Evolutionary conservation across 30 jellyfish, hydroid and myxozoan species (phyloP), one percentile per base, ranked within the genome.

Genomic region (Calvadosia cruxmelitensis): DNA sequence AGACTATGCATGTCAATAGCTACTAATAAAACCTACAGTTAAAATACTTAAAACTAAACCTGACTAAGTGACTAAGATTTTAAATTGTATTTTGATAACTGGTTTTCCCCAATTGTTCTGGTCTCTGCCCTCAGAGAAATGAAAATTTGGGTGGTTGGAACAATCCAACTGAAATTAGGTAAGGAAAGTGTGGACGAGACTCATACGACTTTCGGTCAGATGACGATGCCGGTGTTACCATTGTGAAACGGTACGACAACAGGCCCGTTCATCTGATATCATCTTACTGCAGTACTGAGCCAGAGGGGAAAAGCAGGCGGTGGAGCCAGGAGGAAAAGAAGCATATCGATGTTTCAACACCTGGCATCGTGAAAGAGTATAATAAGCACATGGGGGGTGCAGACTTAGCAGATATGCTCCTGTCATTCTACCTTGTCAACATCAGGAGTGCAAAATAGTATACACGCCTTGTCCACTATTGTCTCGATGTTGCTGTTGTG

Each of bases 171-270:
- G 85, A 68, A 29, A 82, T 48, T 20, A 73, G 3, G 12, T 48
- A 75, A 75, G 76, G 63, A 49, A 34, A 75, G 31, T n/a, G 33
- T 1, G 92, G 92, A 3, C 63, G 92, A 49, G 94, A 81, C 7
- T 52, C 72, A 33, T 57, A 27, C 36, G 93, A 64, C 51, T 74
- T 23, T 68, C 26, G 34, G 73, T 1, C 63, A 12, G 93, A 75
- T 66, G 64, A 50, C 29, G 34, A 53, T 32, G 29, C 83, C 26
- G 85, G 92, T 20, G 48, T 82, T 12, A 50, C 65, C 3, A 61
- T 82, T 68, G 85, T 76, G 25, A 75, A 66, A 69, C 76, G 93
- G 85, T 48, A 51, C 33, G 94, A 82, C 70, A 82, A 82, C 72
- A 82, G 62, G 68, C 69, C 78, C 3, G 93, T 82, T 0, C 94